These are phyloP conservation scores for Drosophila hamatofila DNA, from an alignment of 2,888 invertebrate genomes.

Conservation along the genomic window DNA sequence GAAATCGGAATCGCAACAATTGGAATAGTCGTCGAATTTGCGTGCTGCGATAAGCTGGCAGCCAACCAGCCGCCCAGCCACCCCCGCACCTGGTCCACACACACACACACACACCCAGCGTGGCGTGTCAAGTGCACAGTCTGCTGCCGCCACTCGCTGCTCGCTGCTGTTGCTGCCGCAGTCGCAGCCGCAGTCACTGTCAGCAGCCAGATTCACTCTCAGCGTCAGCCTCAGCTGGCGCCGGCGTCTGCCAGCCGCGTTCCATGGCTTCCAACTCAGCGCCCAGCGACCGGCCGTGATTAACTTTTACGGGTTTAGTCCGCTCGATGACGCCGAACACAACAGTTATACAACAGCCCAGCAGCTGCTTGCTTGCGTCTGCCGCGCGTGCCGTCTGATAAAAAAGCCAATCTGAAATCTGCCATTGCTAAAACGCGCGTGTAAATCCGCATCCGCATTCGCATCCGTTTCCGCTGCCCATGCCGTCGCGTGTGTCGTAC, in stretches of 20 bases:
- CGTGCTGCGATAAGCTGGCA: slow-evolving; percentile 57
- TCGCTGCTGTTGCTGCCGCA: slow-evolving; percentile 25
- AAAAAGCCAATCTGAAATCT: slow-evolving; percentile 49
- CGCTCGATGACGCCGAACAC: slow-evolving; percentile 83
- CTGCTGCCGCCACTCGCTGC: slow-evolving; percentile 48
- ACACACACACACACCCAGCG: slow-evolving; percentile 35
- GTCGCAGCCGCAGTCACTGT: slow-evolving; percentile 21
- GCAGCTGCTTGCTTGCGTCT: slow-evolving; percentile 51
- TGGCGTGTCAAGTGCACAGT: slow-evolving; percentile 65
- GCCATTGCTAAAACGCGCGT: slow-evolving; percentile 49
- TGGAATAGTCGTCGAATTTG: slow-evolving; percentile 78
- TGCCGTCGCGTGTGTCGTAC: slow-evolving; percentile 47
- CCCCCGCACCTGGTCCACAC: slow-evolving; percentile 20
- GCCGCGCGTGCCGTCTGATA: slow-evolving; percentile 49
- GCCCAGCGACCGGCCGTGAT: slow-evolving; percentile 82
- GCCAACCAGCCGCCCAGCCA: slow-evolving; percentile 12
- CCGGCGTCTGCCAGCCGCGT: slow-evolving; percentile 53
- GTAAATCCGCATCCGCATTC: slow-evolving; percentile 38
- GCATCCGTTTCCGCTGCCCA: slow-evolving; percentile 18
- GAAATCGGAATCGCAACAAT: slow-evolving; percentile 80
- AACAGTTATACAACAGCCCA: slow-evolving; percentile 65
- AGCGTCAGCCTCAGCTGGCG: slow-evolving; percentile 63
- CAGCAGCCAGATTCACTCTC: slow-evolving; percentile 69
- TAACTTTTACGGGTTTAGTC: slow-evolving; percentile 84
- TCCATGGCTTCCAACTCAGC: slow-evolving; percentile 61